Percentiles rank a stretch among this genome's conserved stretches.
Evolutionary conservation across 2,888 invertebrate genomes (phyloP).

Genomic region (Sesia bembeciformis): DNA sequence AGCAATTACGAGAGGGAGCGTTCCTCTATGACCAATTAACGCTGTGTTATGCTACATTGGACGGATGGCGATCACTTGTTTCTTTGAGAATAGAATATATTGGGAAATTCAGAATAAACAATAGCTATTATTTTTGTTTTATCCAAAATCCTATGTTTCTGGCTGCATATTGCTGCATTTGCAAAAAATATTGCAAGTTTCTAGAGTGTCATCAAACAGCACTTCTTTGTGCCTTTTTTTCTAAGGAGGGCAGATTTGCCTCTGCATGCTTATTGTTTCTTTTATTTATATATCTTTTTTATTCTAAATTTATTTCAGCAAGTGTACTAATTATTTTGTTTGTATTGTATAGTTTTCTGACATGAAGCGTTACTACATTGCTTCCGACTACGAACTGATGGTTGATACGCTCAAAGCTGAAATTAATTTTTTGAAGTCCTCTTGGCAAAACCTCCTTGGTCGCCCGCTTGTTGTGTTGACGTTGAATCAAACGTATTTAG

Average conservation of each 20-base stretch:
- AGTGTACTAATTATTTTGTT: slow-evolving; percentile 8
- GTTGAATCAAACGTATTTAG: slow-evolving; percentile 90
- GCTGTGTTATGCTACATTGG: too few species aligned
- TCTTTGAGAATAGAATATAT: too few species aligned
- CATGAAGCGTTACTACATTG: slow-evolving; percentile 97
- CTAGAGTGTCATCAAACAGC: background rate
- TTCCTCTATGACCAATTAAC: too few species aligned
- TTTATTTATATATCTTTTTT: background rate
- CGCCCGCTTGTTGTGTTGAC: slow-evolving; percentile 95
- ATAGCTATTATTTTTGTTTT: too few species aligned
- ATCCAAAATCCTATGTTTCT: too few species aligned
- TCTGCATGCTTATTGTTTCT: slow-evolving; percentile 2
- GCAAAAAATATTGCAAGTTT: too few species aligned
- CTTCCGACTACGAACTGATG: slow-evolving; percentile 97
- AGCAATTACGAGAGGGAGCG: too few species aligned
- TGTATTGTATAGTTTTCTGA: slow-evolving; percentile 90
- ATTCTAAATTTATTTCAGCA: background rate
- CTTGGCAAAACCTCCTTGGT: slow-evolving; percentile 98
- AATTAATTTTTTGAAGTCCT: slow-evolving; percentile 97
- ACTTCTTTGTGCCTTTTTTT: slow-evolving; percentile 1
- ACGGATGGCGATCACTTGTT: too few species aligned
- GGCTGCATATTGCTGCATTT: too few species aligned
- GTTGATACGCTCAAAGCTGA: slow-evolving; percentile 98
- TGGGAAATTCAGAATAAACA: too few species aligned
- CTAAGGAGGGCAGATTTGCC: background rate